Evolutionary conservation across 2,888 invertebrate species (phyloP).

Genomic region (Chromoteleia sp.): DNA sequence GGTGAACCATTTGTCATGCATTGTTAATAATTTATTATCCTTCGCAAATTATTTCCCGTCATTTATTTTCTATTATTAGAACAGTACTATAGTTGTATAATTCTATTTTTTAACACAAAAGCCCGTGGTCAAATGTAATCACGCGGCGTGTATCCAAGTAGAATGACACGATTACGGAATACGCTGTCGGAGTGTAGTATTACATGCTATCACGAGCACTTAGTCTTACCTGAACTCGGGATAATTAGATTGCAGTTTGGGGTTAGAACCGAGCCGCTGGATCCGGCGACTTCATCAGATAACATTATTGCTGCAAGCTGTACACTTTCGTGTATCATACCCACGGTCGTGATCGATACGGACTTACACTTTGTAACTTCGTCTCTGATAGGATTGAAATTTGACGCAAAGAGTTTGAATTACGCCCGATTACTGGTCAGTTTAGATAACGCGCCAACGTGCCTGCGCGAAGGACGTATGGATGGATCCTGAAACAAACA

Average conservation of each 20-base stretch:
- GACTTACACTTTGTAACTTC: slow-evolving; percentile 50
- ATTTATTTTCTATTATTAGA: too few species aligned
- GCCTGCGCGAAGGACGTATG: slow-evolving; percentile 1
- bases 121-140: slow-evolving; percentile 53
- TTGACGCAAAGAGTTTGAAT: slow-evolving; percentile 44
- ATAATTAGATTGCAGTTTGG: slow-evolving; percentile 68
- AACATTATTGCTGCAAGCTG: slow-evolving; percentile 67
- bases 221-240: slow-evolving; percentile 65
- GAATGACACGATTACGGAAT: slow-evolving; percentile 67
- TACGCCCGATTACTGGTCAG: slow-evolving; percentile 31
- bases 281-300: slow-evolving; percentile 66
- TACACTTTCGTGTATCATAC: slow-evolving; percentile 62
- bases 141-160: slow-evolving; percentile 51
- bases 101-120: too few species aligned
- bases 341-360: slow-evolving; percentile 52
- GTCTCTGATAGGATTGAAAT: slow-evolving; percentile 50
- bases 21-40: too few species aligned
- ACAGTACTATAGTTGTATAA: too few species aligned
- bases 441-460: slow-evolving; percentile 1
- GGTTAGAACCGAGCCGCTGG: slow-evolving; percentile 52
- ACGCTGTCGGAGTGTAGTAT: slow-evolving; percentile 50
- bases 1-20: too few species aligned
- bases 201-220: slow-evolving; percentile 65
- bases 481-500: neutral
- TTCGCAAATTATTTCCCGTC: too few species aligned